Evolutionary conservation across 2,797 vertebrate genomes (phyloP).

Genomic region (Vipera latastei): DNA sequence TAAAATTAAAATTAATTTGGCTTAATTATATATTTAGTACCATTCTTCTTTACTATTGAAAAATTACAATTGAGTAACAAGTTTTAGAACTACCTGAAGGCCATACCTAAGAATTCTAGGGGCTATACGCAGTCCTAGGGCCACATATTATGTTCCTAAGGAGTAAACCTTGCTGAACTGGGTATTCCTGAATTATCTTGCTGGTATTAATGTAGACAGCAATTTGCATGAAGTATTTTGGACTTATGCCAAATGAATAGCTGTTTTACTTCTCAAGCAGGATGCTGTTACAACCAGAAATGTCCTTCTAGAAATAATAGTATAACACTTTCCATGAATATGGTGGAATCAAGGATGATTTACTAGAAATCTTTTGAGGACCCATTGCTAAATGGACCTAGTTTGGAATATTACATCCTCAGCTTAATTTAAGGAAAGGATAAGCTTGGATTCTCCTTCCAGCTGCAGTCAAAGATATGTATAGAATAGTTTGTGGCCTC

Average conservation of each 20-base stretch:
- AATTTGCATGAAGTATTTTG: neutral
- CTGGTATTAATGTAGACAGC: neutral
- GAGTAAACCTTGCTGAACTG: neutral
- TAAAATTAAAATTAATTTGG: neutral
- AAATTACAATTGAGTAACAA: neutral
- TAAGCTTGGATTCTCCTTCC: slow-evolving; percentile 5
- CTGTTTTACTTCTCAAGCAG: neutral
- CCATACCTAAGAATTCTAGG: neutral
- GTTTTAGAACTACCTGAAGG: neutral
- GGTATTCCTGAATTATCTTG: neutral
- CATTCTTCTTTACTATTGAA: neutral
- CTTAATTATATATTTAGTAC: neutral
- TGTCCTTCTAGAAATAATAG: neutral
- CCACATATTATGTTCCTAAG: neutral
- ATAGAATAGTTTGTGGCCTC: neutral
- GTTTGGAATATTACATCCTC: slow-evolving; percentile 16
- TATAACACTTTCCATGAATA: neutral
- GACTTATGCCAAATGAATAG: neutral
- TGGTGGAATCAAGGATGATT: neutral
- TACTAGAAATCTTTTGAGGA: neutral
- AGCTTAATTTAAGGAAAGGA: slow-evolving; percentile 2
- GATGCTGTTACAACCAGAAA: neutral
- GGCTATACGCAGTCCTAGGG: neutral
- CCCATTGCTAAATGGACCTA: neutral
- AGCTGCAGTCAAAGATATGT: slow-evolving; percentile 4